phyloP scores from a whole-genome alignment of 1,140 invertebrate species.

The Aradophagus sp. region DNA sequence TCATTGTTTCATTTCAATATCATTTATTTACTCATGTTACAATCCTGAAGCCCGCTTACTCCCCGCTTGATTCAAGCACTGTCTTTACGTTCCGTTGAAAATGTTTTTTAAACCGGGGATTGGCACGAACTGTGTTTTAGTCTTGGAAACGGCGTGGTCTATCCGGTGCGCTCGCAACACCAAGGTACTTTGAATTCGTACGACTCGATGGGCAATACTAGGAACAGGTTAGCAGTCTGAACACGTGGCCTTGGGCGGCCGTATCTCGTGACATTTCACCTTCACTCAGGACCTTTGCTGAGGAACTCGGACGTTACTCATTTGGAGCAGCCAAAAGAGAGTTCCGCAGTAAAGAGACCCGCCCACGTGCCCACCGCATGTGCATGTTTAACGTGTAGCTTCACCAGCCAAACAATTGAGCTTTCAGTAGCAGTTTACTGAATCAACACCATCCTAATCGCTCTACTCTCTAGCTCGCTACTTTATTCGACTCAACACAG shows the following conservation, averaged over 20 bases:
- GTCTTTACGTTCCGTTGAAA: constrained; percentile 32
- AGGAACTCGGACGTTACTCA: constrained; percentile 55
- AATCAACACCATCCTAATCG: too few relatives aligned
- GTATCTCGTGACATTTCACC: constrained; percentile 17
- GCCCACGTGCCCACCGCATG: constrained; percentile 47
- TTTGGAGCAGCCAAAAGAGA: constrained; percentile 15
- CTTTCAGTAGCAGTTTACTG: too few relatives aligned
- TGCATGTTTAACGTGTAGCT: constrained; percentile 46
- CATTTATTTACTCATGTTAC: too few relatives aligned
- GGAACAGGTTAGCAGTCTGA: constrained; percentile 84
- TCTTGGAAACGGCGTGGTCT: constrained; percentile 91
- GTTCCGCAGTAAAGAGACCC: constrained; percentile 44
- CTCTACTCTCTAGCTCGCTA: background rate
- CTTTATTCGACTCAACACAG: constrained; percentile 4
- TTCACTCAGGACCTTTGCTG: constrained; percentile 55
- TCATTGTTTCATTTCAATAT: too few relatives aligned
- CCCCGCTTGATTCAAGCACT: too few relatives aligned
- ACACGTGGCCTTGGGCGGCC: constrained; percentile 35
- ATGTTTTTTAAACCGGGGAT: constrained; percentile 64
- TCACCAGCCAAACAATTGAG: constrained; percentile 8
- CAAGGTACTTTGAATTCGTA: constrained; percentile 81
- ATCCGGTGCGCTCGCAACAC: constrained; percentile 85
- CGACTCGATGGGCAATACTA: constrained; percentile 92
- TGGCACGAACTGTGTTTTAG: constrained; percentile 79
- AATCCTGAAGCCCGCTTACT: too few relatives aligned